Evolutionary conservation across 1,140 invertebrate genomes (phyloP).

Genomic region (Triops cancriformis): DNA sequence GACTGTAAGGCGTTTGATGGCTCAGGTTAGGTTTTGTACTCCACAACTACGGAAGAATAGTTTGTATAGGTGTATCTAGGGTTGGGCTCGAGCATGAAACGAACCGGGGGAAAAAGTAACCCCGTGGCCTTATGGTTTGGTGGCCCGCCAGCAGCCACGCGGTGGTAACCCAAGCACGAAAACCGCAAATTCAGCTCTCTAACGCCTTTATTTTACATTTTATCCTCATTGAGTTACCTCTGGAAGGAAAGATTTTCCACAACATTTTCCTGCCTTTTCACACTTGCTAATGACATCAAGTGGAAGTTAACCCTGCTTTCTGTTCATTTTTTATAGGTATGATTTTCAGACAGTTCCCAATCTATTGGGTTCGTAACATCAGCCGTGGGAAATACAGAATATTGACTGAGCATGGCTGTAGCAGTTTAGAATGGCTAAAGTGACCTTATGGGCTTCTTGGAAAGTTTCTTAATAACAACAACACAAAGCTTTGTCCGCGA

Average conservation of each 20-base stretch:
- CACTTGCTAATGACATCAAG: not conserved
- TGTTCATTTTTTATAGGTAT: not conserved
- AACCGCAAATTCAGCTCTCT: not conserved
- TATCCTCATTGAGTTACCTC: not conserved
- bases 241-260: not conserved
- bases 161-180: not conserved
- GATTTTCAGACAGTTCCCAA: not conserved
- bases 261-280: not conserved
- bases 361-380: not conserved
- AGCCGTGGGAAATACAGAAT: not conserved
- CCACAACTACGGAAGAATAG: slow-evolving; percentile 1
- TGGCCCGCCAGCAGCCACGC: slow-evolving; percentile 1
- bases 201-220: not conserved
- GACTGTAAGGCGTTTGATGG: slow-evolving; percentile 9
- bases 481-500: not conserved
- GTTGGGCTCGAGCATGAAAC: not conserved
- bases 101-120: not conserved
- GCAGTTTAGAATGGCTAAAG: not conserved
- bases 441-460: not conserved
- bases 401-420: not conserved
- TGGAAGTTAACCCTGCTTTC: not conserved
- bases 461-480: not conserved
- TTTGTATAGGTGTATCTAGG: slow-evolving; percentile 6
- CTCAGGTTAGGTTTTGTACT: slow-evolving; percentile 4
- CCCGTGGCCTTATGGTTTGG: slow-evolving; percentile 4